These are phyloP conservation scores for Drosophila nebulosa DNA, from an alignment of 1,140 invertebrate genomes.

Conservation along the genomic window DNA sequence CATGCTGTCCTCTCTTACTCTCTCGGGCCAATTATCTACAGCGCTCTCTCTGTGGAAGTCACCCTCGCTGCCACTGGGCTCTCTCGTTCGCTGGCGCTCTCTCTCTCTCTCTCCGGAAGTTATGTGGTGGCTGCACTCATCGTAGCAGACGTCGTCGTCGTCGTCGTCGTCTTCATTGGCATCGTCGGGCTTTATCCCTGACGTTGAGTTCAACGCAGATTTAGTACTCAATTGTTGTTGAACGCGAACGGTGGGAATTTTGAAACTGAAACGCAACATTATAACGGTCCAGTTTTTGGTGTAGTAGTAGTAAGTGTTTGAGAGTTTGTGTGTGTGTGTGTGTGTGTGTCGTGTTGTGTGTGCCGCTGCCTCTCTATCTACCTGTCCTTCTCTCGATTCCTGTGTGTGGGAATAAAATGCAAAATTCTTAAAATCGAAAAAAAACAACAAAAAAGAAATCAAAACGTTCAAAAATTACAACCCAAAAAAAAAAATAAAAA, in stretches of 20 bases:
- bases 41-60: background rate
- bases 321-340: background rate
- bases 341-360: background rate
- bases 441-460: background rate
- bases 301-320: constrained; percentile 34
- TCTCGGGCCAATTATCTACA: background rate
- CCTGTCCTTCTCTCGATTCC: background rate
- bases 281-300: constrained; percentile 37
- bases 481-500: background rate
- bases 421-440: background rate
- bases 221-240: constrained; percentile 80
- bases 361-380: background rate
- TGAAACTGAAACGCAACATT: constrained; percentile 11
- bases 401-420: background rate
- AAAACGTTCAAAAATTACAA: background rate
- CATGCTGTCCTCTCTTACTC: constrained; percentile 6
- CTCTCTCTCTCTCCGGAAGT: constrained; percentile 40
- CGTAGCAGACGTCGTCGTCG: background rate
- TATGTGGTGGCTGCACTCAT: constrained; percentile 42
- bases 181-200: constrained; percentile 37
- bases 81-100: background rate
- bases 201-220: constrained; percentile 54
- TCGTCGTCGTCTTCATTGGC: background rate
- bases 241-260: constrained; percentile 45
- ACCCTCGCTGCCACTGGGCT: background rate